These are phyloP conservation scores for Pungitius pungitius DNA, from an alignment of 2,113 vertebrate genomes.

Conservation along the genomic window DNA sequence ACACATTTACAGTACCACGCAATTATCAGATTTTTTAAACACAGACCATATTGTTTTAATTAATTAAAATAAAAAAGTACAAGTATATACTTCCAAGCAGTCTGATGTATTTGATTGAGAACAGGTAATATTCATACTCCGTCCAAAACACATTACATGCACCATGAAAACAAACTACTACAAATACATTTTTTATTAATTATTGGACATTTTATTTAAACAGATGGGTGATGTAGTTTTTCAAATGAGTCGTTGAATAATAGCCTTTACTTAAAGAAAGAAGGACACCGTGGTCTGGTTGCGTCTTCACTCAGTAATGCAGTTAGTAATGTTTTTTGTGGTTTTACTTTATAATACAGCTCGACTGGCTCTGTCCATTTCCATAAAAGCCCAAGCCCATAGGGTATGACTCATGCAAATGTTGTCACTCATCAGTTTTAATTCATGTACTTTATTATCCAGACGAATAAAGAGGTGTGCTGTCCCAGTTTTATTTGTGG, in stretches of 20 bases:
- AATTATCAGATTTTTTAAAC: not conserved
- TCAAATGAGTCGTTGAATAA: conserved; percentile 66
- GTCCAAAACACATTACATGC: conserved; percentile 15
- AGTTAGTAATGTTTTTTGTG: too few species aligned
- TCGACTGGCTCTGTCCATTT: conserved; percentile 58
- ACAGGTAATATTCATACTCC: conserved; percentile 12
- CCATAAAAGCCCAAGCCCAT: conserved; percentile 52
- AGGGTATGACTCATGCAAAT: conserved; percentile 88
- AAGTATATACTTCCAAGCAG: not conserved
- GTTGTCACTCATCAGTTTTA: conserved; percentile 91
- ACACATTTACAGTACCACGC: not conserved
- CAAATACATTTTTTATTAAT: conserved; percentile 37
- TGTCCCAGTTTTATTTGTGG: conserved; percentile 93
- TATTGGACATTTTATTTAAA: conserved; percentile 37
- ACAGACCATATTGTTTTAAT: not conserved
- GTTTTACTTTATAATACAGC: conserved; percentile 49
- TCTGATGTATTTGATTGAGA: conserved; percentile 17
- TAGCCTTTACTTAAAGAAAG: conserved; percentile 28
- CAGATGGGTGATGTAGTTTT: conserved; percentile 52
- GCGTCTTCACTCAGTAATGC: conserved; percentile 72
- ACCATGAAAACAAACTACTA: conserved; percentile 6
- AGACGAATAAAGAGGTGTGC: conserved; percentile 93
- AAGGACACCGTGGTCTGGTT: conserved; percentile 48
- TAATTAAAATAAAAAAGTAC: not conserved
- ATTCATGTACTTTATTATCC: conserved; percentile 94